Base-by-base conservation (phyloP, 2,113 vertebrate genomes). In the Pseudopodoces humilis region DNA sequence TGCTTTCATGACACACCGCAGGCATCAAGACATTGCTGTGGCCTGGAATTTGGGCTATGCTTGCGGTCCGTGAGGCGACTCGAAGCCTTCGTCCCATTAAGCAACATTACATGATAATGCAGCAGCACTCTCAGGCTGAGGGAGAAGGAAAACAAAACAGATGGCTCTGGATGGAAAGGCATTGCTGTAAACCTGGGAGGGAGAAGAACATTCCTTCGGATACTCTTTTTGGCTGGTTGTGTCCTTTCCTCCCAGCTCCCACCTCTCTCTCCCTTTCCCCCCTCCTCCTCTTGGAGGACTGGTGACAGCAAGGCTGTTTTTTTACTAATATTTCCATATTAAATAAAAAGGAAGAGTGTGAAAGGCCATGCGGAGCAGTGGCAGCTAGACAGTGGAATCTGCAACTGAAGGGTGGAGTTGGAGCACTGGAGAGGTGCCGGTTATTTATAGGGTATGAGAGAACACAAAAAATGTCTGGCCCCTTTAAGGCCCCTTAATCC, bases 381-480 rank as follows among this genome's bases (percentile, higher is more conserved):
- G 95, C 95, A 97, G 92, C 90, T 95, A 95, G 92, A 96, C 95
- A 96, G 91, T 92, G 94, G 92, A 96, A 95, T 97, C 92, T 96
- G 95, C 74, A 94, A 91, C 88, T 85, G 84, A 74, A 96, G 94
- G 94, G 95, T 96, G 97, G 95, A 96, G 92, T 71, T 85, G 86
- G 79, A 96, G 92, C 88, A 94, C 74, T 92, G 94, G 88, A 96
- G 95, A 96, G 96, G 94, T 94, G 92, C 92, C 44, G 88, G 95
- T 97, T 97, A 97, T 96, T 97, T 97, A 97, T 96, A 97, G 97
- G 95, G 91, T 94, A 97, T 94, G 95, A 97, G 94, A 95, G 91
- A 96, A 95, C 79, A 94, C 89, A 91, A 95, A 93, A 97, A 96
- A 97, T 90, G 94, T 96, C 94, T 95, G 88, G 95, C 92, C 94